Conservation (phyloP, 2,113 vertebrate species). For the Cololabis saira region DNA sequence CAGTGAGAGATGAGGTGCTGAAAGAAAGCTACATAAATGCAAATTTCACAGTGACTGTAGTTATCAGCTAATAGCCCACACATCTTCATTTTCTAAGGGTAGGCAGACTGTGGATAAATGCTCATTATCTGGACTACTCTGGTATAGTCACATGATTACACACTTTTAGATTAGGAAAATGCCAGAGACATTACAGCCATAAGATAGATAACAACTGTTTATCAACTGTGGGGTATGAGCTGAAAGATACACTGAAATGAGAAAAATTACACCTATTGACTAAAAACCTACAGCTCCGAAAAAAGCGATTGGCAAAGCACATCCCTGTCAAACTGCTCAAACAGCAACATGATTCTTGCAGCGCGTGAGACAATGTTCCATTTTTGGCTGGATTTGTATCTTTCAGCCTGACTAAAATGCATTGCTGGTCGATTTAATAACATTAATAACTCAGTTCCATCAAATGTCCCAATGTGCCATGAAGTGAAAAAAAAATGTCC, state of each 20-base stretch:
- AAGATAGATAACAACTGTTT: neutral
- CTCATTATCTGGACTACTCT: conserved; percentile 18
- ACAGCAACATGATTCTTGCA: conserved; percentile 1
- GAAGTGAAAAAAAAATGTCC: neutral
- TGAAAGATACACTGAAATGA: neutral
- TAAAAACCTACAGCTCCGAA: neutral
- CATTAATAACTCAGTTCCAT: neutral
- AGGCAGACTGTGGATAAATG: conserved; percentile 47
- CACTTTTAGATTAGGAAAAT: conserved; percentile 24
- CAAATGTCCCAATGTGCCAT: neutral
- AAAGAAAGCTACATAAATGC: conserved; percentile 44
- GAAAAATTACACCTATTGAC: neutral
- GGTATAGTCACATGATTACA: conserved; percentile 29
- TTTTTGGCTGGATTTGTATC: neutral
- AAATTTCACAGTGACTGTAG: conserved; percentile 47
- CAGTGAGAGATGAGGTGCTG: conserved; percentile 50
- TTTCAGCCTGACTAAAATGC: neutral
- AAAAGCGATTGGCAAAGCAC: neutral
- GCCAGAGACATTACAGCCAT: neutral
- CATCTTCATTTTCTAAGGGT: conserved; percentile 47
- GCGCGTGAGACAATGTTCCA: neutral
- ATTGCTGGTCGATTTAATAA: neutral
- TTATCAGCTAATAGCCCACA: conserved; percentile 52
- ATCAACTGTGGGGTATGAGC: neutral
- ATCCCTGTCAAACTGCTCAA: neutral